Evolutionary conservation across 2,888 invertebrate species (phyloP).

Genomic region (Stenichneumon culpator): DNA sequence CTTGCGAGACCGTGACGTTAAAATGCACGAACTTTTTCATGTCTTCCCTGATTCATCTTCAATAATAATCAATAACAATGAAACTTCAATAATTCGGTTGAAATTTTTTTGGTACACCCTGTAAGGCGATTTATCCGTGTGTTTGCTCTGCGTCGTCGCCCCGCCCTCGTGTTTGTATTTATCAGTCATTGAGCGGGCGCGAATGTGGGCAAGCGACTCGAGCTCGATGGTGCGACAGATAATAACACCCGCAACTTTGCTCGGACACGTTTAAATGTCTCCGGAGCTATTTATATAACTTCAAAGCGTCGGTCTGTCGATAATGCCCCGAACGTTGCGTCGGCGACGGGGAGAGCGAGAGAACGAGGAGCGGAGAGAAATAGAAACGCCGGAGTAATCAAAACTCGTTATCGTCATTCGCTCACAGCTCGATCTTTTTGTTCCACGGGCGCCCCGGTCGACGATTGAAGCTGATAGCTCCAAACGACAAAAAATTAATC

Average conservation of each 20-base stretch:
- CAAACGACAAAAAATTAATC: background rate
- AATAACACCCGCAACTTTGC: slow-evolving; percentile 53
- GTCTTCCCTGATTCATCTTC: too few species aligned
- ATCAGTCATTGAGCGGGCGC: slow-evolving; percentile 41
- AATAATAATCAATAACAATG: background rate
- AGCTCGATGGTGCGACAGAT: slow-evolving; percentile 17
- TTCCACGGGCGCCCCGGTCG: slow-evolving; percentile 11
- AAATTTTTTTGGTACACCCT: background rate
- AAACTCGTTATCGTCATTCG: slow-evolving; percentile 60
- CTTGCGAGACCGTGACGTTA: too few species aligned
- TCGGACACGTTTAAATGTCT: slow-evolving; percentile 42
- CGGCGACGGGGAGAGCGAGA: slow-evolving; percentile 1
- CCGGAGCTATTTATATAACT: slow-evolving; percentile 42
- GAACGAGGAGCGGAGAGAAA: slow-evolving; percentile 1
- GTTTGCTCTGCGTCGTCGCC: background rate
- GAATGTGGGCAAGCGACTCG: slow-evolving; percentile 20
- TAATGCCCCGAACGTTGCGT: slow-evolving; percentile 21
- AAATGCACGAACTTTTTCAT: too few species aligned
- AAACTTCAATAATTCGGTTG: background rate
- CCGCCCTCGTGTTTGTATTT: slow-evolving; percentile 2
- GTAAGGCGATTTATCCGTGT: background rate
- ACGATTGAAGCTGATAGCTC: background rate
- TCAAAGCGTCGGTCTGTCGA: slow-evolving; percentile 53
- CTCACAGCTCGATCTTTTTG: slow-evolving; percentile 32
- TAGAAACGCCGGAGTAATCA: slow-evolving; percentile 35